Percentiles rank a stretch among this genome's conserved stretches.
These are phyloP conservation scores for Entomyzon cyanotis DNA, from an alignment of 2,113 vertebrate species.

Conservation along the genomic window DNA sequence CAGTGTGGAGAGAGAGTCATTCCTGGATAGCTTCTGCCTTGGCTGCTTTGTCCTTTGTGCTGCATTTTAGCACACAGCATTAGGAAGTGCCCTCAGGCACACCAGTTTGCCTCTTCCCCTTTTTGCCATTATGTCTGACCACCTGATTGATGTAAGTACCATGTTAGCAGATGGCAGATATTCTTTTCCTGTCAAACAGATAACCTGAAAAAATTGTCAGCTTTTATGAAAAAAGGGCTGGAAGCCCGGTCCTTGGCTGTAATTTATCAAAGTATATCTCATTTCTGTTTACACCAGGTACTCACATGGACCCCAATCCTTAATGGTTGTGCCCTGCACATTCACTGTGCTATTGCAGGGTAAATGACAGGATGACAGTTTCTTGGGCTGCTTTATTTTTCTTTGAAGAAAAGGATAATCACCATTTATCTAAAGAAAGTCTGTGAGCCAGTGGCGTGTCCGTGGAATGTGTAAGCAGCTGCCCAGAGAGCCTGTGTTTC, in stretches of 20 bases:
- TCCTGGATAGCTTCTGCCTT: neutral
- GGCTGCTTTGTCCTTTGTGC: neutral
- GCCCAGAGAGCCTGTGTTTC: neutral
- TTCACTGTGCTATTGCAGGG: neutral
- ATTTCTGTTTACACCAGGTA: neutral
- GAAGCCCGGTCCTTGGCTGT: neutral
- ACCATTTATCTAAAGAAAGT: neutral
- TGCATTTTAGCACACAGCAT: neutral
- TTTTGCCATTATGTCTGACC: neutral
- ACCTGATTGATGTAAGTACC: constrained; percentile 19
- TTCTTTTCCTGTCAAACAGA: constrained; percentile 23
- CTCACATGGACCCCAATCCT: neutral
- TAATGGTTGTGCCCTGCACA: neutral
- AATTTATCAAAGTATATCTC: neutral
- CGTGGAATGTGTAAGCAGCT: neutral
- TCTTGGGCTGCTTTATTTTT: constrained; percentile 7
- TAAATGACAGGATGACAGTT: neutral
- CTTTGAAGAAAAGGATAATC: constrained; percentile 19
- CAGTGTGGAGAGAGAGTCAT: neutral
- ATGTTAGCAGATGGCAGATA: constrained; percentile 23
- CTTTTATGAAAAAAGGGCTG: neutral
- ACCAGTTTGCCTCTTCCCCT: neutral
- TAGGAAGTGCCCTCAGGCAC: neutral
- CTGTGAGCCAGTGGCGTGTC: neutral
- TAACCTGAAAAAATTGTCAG: constrained; percentile 14